These are phyloP conservation scores for Diarsia rubi DNA, from an alignment of 2,888 invertebrate genomes.

Conservation along the genomic window DNA sequence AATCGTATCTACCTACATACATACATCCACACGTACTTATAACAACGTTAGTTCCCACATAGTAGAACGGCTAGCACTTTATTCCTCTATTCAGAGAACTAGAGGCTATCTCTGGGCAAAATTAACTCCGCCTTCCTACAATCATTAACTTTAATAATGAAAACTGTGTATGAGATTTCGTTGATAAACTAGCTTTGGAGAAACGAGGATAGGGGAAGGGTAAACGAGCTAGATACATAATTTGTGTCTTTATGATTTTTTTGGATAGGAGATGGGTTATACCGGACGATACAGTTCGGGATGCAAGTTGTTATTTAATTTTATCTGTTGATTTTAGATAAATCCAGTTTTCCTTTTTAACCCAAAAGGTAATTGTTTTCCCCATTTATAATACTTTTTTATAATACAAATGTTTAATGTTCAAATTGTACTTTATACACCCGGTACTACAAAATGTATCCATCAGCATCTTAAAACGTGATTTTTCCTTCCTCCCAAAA, in stretches of 20 bases:
- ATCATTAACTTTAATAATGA: conserved; percentile 45
- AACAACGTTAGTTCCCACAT: conserved; percentile 26
- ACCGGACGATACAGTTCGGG: not conserved
- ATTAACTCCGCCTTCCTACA: conserved; percentile 44
- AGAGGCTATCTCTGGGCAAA: conserved; percentile 22
- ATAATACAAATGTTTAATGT: too few species aligned
- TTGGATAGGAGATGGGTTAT: not conserved
- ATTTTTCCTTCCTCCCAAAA: too few species aligned
- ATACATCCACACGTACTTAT: not conserved
- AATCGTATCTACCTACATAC: conserved; percentile 6
- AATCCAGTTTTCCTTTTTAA: too few species aligned
- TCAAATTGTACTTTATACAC: too few species aligned
- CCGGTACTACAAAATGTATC: too few species aligned
- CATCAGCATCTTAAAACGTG: too few species aligned
- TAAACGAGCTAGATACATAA: conserved; percentile 13
- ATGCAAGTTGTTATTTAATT: not conserved
- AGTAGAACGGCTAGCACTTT: conserved; percentile 36
- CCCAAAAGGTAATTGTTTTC: too few species aligned
- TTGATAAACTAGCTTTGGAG: conserved; percentile 14
- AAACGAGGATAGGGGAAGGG: not conserved
- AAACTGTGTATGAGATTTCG: conserved; percentile 41
- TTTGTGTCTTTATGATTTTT: conserved; percentile 6
- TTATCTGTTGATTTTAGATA: not conserved
- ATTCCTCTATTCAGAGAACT: conserved; percentile 47
- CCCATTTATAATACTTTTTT: too few species aligned